Conservation (phyloP, 2,113 vertebrate species). For the Elachura formosa region DNA sequence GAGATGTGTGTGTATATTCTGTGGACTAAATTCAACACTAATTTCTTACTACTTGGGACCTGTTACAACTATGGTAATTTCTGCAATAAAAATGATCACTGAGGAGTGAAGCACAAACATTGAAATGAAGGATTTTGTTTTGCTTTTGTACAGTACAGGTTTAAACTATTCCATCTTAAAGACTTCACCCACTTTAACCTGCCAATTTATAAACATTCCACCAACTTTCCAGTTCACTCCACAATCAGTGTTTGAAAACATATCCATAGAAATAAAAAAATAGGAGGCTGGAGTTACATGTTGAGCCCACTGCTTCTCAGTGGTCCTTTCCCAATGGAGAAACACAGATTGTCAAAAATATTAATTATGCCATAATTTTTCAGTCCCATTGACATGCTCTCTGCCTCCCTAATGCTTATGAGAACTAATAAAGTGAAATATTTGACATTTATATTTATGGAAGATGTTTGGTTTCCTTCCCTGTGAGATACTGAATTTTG, state of each 20-base stretch:
- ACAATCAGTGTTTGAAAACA: neutral
- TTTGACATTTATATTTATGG: neutral
- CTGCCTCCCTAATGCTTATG: neutral
- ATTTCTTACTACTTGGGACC: neutral
- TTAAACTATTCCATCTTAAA: neutral
- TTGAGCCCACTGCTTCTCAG: neutral
- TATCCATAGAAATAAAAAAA: neutral
- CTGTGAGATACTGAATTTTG: neutral
- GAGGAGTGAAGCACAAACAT: neutral
- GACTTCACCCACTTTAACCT: neutral
- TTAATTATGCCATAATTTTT: neutral
- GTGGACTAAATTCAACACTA: neutral
- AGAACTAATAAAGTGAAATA: neutral
- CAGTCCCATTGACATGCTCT: neutral
- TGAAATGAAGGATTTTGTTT: neutral
- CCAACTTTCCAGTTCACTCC: neutral
- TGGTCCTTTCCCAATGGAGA: neutral
- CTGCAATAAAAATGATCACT: neutral
- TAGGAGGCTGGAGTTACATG: neutral
- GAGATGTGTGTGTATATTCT: neutral
- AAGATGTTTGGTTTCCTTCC: neutral
- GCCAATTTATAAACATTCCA: neutral
- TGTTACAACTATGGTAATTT: neutral
- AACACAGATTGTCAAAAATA: neutral
- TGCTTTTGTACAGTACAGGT: neutral